These are phyloP conservation scores for Zaprionus taronus DNA, from an alignment of 1,140 invertebrate species.

Conservation along the genomic window DNA sequence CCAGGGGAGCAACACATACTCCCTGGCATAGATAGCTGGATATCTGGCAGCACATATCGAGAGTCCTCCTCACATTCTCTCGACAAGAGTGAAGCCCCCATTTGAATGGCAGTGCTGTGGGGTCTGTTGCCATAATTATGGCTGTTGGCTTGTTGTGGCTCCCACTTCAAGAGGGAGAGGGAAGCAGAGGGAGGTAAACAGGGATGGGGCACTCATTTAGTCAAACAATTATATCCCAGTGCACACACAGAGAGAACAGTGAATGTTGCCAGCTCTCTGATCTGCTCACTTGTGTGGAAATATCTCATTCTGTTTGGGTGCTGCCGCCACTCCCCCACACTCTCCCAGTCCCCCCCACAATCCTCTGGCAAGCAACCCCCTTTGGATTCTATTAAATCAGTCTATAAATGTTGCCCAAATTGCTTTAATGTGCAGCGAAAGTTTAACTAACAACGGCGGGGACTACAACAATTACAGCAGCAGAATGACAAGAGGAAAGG, in stretches of 20 bases:
- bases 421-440: conserved; percentile 80
- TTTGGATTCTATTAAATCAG: conserved; percentile 74
- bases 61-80: conserved; percentile 57
- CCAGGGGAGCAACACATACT: not conserved
- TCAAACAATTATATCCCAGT: conserved; percentile 77
- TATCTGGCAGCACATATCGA: conserved; percentile 42
- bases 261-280: conserved; percentile 39
- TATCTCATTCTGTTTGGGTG: conserved; percentile 68
- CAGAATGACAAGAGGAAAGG: not conserved
- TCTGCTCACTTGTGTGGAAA: conserved; percentile 76
- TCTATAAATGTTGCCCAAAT: conserved; percentile 79
- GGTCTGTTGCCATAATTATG: conserved; percentile 64
- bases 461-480: conserved; percentile 44
- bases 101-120: conserved; percentile 13
- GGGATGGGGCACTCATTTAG: conserved; percentile 66
- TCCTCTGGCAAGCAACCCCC: not conserved
- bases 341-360: not conserved
- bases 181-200: not conserved
- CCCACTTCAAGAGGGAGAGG: conserved; percentile 2
- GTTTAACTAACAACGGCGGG: conserved; percentile 59
- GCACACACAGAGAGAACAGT: conserved; percentile 48
- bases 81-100: conserved; percentile 37
- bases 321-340: no score
- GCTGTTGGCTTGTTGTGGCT: conserved; percentile 42
- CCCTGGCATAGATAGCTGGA: conserved; percentile 9